phyloP scores from a whole-genome alignment of 2,888 invertebrate species.

The Diadromus collaris region DNA sequence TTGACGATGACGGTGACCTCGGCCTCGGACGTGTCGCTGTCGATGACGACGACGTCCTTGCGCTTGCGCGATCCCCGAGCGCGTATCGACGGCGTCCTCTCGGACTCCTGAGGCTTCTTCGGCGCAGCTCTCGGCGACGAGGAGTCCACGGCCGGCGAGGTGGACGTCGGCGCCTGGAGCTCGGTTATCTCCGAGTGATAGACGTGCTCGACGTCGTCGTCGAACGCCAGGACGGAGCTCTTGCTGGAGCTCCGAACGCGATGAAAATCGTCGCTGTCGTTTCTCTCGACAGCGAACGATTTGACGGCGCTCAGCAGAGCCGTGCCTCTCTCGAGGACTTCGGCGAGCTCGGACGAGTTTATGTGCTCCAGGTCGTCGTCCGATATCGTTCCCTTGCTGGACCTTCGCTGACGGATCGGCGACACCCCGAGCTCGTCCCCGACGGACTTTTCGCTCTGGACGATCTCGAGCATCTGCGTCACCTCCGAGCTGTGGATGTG shows the following conservation, averaged over 20 bases:
- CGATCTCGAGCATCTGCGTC: constrained; percentile 53
- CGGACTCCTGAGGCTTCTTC: constrained; percentile 44
- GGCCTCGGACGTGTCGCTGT: constrained; percentile 64
- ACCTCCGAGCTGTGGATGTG: constrained; percentile 71
- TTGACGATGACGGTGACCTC: constrained; percentile 70
- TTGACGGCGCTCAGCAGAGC: constrained; percentile 18
- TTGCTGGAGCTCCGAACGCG: background rate
- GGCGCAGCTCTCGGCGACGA: constrained; percentile 7
- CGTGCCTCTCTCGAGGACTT: constrained; percentile 58
- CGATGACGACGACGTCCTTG: constrained; percentile 71
- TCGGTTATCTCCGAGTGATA: constrained; percentile 69
- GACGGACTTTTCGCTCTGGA: constrained; percentile 36
- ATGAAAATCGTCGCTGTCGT: constrained; percentile 43
- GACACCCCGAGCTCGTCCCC: constrained; percentile 57
- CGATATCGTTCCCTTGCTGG: constrained; percentile 66
- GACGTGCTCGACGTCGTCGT: constrained; percentile 76
- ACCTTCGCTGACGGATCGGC: constrained; percentile 56
- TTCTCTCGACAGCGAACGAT: constrained; percentile 25
- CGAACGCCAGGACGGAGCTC: constrained; percentile 66
- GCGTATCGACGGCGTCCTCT: constrained; percentile 35
- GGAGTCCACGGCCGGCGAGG: background rate
- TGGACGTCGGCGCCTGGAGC: constrained; percentile 24
- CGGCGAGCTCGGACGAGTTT: constrained; percentile 67
- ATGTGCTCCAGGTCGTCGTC: constrained; percentile 75
- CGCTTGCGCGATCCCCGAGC: constrained; percentile 62